Base-by-base conservation (phyloP, 2,888 invertebrate genomes). In the Prenolepis imparis region DNA sequence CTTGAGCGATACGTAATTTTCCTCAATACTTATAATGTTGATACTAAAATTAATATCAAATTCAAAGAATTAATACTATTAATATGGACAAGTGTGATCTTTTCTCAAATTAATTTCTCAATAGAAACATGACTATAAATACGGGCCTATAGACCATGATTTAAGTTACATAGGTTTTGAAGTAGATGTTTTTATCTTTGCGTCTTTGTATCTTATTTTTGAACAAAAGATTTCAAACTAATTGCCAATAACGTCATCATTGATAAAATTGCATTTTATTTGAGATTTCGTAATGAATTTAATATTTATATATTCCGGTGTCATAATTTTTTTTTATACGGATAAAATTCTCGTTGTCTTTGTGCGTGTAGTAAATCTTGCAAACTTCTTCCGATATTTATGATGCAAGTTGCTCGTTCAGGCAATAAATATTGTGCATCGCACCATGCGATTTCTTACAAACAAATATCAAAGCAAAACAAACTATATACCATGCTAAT, bases 321-420 rank as follows among this genome's bases (percentile, higher is more conserved):
- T 24, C 39, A 24, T 18, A 24, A 12, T 61, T 21, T 73, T 57
- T 36, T 63, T 24, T 66, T n/a, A 36, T 18, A 52, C 28, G n/a
- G 59, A 59, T 21, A 28, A 32, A 57, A 74, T 1, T 61, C 59
- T 44, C 55, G 36, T 75, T 36, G 21, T 68, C 70, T 66, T 18
- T 52, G 8, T 52, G 28, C 21, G 21, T 36, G 36, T 32, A 24
- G 11, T 52, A 36, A 72, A 59, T 72, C 32, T 59, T 73, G 44
- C 24, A 72, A 80, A 80, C 78, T 80, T 80, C 59, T 80, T 41
- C 73, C 78, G 72, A 80, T 72, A 80, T 80, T 80, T 80, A 72
- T 59, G 68, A 41, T 21, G 44, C 44, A 55, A 59, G 57, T 44
- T 59, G 44, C 44, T 44, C 44, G 18, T 59, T 59, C 57, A 21